phyloP scores from a whole-genome alignment of 2,113 vertebrate species.

The Macaca mulatta region DNA sequence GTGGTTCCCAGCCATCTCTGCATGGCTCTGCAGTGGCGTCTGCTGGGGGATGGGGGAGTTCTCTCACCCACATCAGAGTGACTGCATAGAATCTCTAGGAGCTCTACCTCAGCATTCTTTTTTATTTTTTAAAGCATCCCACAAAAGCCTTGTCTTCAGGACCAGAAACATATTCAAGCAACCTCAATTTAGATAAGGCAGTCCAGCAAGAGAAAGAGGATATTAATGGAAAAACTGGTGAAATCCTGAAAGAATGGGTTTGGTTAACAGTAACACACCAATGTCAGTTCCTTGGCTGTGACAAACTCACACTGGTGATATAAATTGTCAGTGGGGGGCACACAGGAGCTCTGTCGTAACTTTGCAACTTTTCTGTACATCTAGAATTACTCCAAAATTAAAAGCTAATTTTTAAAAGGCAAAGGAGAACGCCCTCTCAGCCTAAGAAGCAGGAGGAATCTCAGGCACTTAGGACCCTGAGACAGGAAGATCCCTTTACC shows the following conservation, averaged over 20 bases:
- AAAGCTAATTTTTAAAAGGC: neutral
- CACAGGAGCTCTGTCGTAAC: neutral
- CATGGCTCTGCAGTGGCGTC: conserved; percentile 44
- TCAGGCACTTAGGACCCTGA: neutral
- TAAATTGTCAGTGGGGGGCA: neutral
- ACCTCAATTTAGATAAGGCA: neutral
- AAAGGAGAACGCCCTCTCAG: neutral
- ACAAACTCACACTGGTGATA: neutral
- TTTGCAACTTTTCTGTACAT: neutral
- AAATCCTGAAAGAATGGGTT: neutral
- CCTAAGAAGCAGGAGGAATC: neutral
- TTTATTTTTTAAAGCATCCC: conserved; percentile 29
- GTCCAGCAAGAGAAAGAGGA: neutral
- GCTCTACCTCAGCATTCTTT: conserved; percentile 44
- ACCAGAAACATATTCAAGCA: neutral
- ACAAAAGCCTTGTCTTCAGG: neutral
- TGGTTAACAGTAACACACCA: too few species aligned
- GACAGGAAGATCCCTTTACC: neutral
- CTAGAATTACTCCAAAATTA: neutral
- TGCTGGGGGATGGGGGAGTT: neutral
- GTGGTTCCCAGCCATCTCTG: conserved; percentile 60
- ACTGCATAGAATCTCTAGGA: conserved; percentile 63
- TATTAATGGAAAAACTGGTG: neutral
- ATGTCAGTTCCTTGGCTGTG: neutral
- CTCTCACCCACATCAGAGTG: conserved; percentile 29